Evolutionary conservation across 2,797 vertebrate species (phyloP).

Genomic region (Tangara arthus): DNA sequence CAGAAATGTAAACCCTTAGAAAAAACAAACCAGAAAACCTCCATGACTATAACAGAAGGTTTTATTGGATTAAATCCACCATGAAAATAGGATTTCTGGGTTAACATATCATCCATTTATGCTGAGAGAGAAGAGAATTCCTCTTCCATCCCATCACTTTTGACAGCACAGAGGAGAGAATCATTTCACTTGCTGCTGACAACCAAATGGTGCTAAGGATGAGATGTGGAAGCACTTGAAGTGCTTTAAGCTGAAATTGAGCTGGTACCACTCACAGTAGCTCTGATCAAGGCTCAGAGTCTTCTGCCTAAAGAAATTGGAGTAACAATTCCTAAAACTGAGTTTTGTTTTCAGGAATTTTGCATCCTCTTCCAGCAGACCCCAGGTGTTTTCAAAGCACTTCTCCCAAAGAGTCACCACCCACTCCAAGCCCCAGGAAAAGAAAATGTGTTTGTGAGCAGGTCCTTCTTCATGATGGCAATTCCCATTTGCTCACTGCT

Average conservation of each 20-base stretch:
- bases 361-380: not conserved
- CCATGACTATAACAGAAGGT: not conserved
- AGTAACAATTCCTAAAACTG: not conserved
- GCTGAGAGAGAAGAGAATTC: not conserved
- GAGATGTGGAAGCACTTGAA: not conserved
- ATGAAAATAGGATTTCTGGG: not conserved
- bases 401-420: not conserved
- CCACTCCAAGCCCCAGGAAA: not conserved
- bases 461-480: not conserved
- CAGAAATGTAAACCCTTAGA: not conserved
- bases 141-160: not conserved
- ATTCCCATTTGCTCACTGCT: not conserved
- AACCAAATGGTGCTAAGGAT: not conserved
- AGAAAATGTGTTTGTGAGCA: not conserved
- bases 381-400: not conserved
- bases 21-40: not conserved
- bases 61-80: conserved; percentile 25
- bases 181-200: not conserved
- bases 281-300: not conserved
- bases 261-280: not conserved
- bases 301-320: not conserved
- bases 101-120: conserved; percentile 1
- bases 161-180: not conserved
- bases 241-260: not conserved
- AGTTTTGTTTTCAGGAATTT: not conserved